Conservation (phyloP, 2,797 vertebrate species). For the Microctenopoma steveboyesi region DNA sequence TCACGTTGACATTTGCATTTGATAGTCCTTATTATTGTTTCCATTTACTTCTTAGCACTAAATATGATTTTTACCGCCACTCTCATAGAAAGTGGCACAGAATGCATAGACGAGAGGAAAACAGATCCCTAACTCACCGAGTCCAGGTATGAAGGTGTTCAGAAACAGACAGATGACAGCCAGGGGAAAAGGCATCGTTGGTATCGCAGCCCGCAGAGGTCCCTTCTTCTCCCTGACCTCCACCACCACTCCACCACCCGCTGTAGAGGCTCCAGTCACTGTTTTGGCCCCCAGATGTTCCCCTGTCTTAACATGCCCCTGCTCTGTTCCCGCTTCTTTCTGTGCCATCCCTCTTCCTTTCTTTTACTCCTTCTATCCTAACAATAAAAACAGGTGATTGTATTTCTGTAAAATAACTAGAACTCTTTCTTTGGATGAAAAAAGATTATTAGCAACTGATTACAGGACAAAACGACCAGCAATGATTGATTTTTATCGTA, state of each 20-base stretch:
- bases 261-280: constrained; percentile 43
- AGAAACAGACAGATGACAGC: constrained; percentile 96
- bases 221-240: constrained; percentile 97
- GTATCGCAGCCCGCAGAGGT: constrained; percentile 94
- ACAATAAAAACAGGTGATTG: background rate
- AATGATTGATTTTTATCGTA: background rate
- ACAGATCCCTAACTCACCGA: constrained; percentile 85
- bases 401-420: background rate
- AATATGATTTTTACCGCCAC: background rate
- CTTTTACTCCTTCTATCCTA: constrained; percentile 3
- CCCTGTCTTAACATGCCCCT: constrained; percentile 45
- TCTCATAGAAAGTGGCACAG: background rate
- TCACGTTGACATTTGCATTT: too few relatives aligned
- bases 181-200: constrained; percentile 95
- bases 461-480: background rate
- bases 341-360: constrained; percentile 62
- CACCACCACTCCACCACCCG: constrained; percentile 91
- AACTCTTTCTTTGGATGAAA: background rate
- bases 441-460: background rate
- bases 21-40: too few relatives aligned
- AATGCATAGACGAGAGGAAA: background rate
- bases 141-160: constrained; percentile 97
- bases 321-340: constrained; percentile 65
- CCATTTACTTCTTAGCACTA: too few relatives aligned
- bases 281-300: constrained; percentile 67